Base-by-base conservation (phyloP, 2,113 vertebrate species). In the Cephalophus harveyi region DNA sequence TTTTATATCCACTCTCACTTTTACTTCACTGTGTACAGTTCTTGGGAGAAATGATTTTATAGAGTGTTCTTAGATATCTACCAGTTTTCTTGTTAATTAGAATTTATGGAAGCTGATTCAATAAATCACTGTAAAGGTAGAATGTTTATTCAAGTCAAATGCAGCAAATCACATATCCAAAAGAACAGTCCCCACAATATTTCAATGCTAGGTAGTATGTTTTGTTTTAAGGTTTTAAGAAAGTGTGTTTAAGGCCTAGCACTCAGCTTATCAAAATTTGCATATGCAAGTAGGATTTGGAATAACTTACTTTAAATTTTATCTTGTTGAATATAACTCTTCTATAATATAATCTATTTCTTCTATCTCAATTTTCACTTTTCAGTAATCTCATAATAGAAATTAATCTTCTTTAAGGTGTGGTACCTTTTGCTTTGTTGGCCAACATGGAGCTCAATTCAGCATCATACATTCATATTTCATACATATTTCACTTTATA, bases 1-100 rank as follows among this genome's bases (percentile, higher is more conserved):
- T 97, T 98, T 97, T 98, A 96, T 96, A 97, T 97, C 93, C 89
- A 90, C 95, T 98, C 98, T 91, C 81, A 96, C 95, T 98, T 98
- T 98, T 95, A 96, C 95, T 97, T 91, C 89, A 92, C 89, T 95
- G 96, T 0, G 17, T 97, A 98, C 48, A 89, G 64, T 98, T 98
- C 97, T 97, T 94, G 93, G 89, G 98, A 94, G 59, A 14, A 55
- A 50, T 78, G 33, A 64, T 90, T 62, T 74, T 74, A 64, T 11
- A 3, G 52, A 62, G 7, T 10, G 43, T 74, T 67, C 27, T 92
- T 64, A 89, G 9, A 46, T 55, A 91, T 17, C 71, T 87, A 81
- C 27, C 5, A 13, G 17, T 46, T 79, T 95, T 92, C 55, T 79
- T 92, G 19, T 64, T 97, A 97, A 95, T 97, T 97, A 93, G n/a